phyloP scores from a whole-genome alignment of 2,888 invertebrate species.

The Rutpela maculata region DNA sequence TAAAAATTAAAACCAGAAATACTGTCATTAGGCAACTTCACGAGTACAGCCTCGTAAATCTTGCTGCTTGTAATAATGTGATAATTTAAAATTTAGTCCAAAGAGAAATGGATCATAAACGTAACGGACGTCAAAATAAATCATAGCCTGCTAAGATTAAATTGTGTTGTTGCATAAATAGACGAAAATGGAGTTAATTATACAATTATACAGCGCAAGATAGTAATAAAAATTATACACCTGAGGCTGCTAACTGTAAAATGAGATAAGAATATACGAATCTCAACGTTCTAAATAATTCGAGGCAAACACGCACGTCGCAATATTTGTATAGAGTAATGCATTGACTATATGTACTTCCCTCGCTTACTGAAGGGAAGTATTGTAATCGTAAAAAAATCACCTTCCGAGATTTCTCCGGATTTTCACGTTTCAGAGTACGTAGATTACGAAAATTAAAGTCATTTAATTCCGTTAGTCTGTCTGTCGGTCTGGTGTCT shows the following conservation, averaged over 20 bases:
- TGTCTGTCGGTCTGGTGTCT: too few relatives aligned
- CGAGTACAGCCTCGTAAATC: conserved; percentile 12
- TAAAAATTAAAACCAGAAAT: background rate
- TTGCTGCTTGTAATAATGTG: conserved; percentile 4
- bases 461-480: too few relatives aligned
- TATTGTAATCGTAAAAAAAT: too few relatives aligned
- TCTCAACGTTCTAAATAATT: conserved; percentile 9
- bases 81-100: conserved; percentile 57
- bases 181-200: conserved; percentile 59
- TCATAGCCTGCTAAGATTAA: conserved; percentile 59
- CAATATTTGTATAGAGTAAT: background rate
- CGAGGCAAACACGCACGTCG: background rate
- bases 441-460: too few relatives aligned
- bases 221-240: conserved; percentile 50
- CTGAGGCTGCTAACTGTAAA: conserved; percentile 56
- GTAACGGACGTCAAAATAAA: conserved; percentile 62
- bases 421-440: too few relatives aligned
- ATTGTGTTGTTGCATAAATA: conserved; percentile 58
- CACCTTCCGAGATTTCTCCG: too few relatives aligned
- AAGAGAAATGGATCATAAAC: conserved; percentile 48
- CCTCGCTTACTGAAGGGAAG: too few relatives aligned
- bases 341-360: too few relatives aligned
- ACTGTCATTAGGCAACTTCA: background rate
- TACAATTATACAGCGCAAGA: conserved; percentile 35
- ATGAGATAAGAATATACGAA: conserved; percentile 39